phyloP scores from a whole-genome alignment of 2,888 invertebrate species.

The Rhabditophanes sp. region DNA sequence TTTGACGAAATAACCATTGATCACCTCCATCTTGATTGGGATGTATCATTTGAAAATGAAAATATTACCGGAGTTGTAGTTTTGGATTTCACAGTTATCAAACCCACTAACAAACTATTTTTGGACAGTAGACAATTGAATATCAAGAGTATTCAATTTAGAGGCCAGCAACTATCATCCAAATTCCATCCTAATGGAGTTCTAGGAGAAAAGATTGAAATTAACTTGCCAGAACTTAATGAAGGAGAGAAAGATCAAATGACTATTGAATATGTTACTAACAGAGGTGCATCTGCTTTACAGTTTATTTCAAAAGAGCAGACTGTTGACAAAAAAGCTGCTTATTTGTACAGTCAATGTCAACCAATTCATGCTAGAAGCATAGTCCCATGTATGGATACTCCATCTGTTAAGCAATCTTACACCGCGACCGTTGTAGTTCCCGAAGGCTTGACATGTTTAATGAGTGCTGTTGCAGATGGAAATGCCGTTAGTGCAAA shows the following conservation, averaged over 20 bases:
- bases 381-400: constrained; percentile 82
- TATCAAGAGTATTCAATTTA: constrained; percentile 21
- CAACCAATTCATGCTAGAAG: constrained; percentile 46
- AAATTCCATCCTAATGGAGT: constrained; percentile 4
- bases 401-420: constrained; percentile 70
- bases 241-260: too few relatives aligned
- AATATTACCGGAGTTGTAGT: constrained; percentile 20
- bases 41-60: constrained; percentile 24
- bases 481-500: constrained; percentile 9
- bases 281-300: constrained; percentile 53
- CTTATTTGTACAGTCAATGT: constrained; percentile 57
- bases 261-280: constrained; percentile 23
- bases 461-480: constrained; percentile 62
- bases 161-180: constrained; percentile 19
- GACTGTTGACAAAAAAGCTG: constrained; percentile 68
- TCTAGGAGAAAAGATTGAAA: constrained; percentile 6
- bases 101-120: constrained; percentile 25
- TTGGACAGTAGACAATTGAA: constrained; percentile 32
- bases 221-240: too few relatives aligned
- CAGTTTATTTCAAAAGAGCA: constrained; percentile 75
- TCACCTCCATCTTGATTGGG: constrained; percentile 36
- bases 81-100: constrained; percentile 19
- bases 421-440: constrained; percentile 60
- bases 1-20: constrained; percentile 27
- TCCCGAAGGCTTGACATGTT: constrained; percentile 59